These are phyloP conservation scores for Drosophila pallidifrons DNA, from an alignment of 1,140 invertebrate genomes.

Conservation along the genomic window DNA sequence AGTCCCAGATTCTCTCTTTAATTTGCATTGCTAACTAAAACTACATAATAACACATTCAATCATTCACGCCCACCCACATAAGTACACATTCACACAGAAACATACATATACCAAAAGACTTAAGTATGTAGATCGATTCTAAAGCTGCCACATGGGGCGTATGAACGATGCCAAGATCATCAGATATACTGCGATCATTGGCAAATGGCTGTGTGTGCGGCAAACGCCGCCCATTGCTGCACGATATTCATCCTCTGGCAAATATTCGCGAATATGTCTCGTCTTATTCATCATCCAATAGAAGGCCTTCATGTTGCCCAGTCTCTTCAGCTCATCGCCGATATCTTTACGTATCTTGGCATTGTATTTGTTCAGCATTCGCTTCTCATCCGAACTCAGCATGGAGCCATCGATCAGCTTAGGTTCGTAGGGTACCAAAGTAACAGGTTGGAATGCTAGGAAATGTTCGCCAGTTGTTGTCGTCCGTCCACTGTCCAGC, in stretches of 20 bases:
- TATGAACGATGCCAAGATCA: conserved; percentile 30
- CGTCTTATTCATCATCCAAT: conserved; percentile 93
- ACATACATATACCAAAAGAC: not conserved
- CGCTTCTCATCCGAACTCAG: conserved; percentile 90
- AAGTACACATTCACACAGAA: conserved; percentile 22
- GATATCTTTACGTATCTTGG: conserved; percentile 88
- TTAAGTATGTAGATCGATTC: conserved; percentile 20
- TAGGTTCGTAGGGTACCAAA: conserved; percentile 96
- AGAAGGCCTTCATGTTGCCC: conserved; percentile 89
- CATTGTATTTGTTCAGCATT: conserved; percentile 93
- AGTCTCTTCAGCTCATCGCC: conserved; percentile 90
- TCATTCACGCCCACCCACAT: conserved; percentile 5
- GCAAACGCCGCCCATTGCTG: conserved; percentile 48
- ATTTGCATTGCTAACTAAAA: conserved; percentile 75
- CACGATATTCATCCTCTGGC: conserved; percentile 80
- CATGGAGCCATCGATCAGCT: conserved; percentile 92
- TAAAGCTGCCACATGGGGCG: conserved; percentile 5
- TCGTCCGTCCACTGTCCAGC: conserved; percentile 86
- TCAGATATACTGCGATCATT: conserved; percentile 13
- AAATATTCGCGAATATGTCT: conserved; percentile 87
- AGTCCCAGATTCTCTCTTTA: conserved; percentile 70
- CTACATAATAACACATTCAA: conserved; percentile 45
- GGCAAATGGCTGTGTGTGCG: conserved; percentile 2
- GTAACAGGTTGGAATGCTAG: conserved; percentile 93
- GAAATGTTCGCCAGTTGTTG: conserved; percentile 86